A percentile compares a stretch with the other conserved stretches of the same genome.
Conservation (phyloP, 2,113 vertebrate species). For the Mandrillus leucophaeus region DNA sequence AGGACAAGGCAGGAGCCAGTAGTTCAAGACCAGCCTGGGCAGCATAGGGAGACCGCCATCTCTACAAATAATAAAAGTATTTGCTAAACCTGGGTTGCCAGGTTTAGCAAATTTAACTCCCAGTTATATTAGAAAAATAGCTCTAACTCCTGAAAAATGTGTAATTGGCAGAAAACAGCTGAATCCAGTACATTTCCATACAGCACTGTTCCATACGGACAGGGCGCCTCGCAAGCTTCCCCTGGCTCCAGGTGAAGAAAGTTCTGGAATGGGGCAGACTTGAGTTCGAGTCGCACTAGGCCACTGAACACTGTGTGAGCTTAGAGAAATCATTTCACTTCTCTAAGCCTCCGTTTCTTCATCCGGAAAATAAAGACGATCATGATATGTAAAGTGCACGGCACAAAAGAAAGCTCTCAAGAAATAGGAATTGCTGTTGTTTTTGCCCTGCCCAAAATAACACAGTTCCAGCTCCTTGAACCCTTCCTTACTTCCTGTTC, state of each 20-base stretch:
- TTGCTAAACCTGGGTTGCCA: background rate
- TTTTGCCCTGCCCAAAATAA: background rate
- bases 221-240: background rate
- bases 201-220: background rate
- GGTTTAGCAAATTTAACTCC: background rate
- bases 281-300: background rate
- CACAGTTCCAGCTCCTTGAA: background rate
- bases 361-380: background rate
- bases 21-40: too few relatives aligned
- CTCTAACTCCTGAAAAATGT: background rate
- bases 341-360: background rate
- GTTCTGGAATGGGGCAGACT: background rate
- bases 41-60: too few relatives aligned
- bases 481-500: background rate
- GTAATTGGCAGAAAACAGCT: background rate
- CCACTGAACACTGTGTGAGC: background rate
- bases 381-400: background rate
- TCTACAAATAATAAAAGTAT: too few relatives aligned
- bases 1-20: too few relatives aligned
- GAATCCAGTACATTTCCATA: background rate
- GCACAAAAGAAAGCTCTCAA: background rate
- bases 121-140: background rate
- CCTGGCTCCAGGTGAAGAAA: background rate
- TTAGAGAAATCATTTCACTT: background rate
- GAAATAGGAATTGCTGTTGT: background rate